These are phyloP conservation scores for Stichopus chloronotus DNA, from an alignment of 35 echinoderm and acorn worm genomes.

Conservation along the genomic window DNA sequence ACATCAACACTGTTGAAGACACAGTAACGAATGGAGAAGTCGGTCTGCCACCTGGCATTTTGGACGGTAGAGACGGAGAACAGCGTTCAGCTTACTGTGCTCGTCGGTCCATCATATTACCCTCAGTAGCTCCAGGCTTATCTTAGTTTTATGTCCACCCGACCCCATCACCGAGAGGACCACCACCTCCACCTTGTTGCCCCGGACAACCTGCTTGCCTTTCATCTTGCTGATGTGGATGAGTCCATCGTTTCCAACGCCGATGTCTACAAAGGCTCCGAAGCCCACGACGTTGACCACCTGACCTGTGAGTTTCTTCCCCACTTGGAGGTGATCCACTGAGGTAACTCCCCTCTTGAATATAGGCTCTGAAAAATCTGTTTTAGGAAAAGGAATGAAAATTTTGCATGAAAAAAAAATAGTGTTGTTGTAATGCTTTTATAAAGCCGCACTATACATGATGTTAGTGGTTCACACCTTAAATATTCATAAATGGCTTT, in stretches of 20 bases:
- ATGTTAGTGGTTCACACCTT: no score
- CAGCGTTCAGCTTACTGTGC: no score
- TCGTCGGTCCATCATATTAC: not conserved
- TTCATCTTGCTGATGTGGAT: constrained; percentile 82
- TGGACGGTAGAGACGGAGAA: no score
- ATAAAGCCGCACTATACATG: not conserved
- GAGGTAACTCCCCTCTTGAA: constrained; percentile 86
- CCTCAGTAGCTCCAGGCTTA: constrained; percentile 25
- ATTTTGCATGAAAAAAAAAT: not conserved
- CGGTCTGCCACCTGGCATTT: no score
- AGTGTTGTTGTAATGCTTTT: not conserved
- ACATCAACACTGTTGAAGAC: no score
- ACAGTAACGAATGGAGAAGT: no score
- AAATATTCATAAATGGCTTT: no score
- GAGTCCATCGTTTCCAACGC: constrained; percentile 68
- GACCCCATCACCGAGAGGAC: constrained; percentile 21
- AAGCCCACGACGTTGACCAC: constrained; percentile 81
- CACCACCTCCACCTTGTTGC: constrained; percentile 78
- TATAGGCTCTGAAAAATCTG: constrained; percentile 87
- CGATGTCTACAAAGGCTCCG: constrained; percentile 95
- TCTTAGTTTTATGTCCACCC: constrained; percentile 7
- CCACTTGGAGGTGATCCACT: constrained; percentile 64
- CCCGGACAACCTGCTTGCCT: constrained; percentile 62
- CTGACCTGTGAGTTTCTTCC: constrained; percentile 70
- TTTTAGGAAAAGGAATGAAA: constrained; percentile 13